Base-by-base conservation (phyloP, 2,113 vertebrate species). In the Brevimyrus niger region DNA sequence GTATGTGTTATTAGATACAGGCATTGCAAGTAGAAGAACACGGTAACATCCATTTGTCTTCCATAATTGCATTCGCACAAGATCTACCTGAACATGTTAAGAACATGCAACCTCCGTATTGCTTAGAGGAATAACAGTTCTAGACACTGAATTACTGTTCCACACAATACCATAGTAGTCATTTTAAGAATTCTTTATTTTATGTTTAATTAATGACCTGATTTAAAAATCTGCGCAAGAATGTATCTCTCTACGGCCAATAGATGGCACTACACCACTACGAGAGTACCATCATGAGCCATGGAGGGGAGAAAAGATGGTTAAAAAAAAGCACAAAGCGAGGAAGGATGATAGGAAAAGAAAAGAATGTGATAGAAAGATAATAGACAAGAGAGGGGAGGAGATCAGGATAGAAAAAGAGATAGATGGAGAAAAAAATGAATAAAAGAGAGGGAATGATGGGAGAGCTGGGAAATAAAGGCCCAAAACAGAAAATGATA, bases 231-330 rank as follows among this genome's bases (percentile, higher is more conserved):
- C 19, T 19, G 42, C 19, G 46, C 44, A 21, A 31, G 23, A 3
- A 27, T 4, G 23, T 84, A 17, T 7, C 83, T 15, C n/a, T 21
- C 13, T 19, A 73, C 19, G 58, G 44, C 58, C 95, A 94, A 93
- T 93, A 95, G 95, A 94, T 95, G 93, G 91, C 92, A 92, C 87
- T 94, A 87, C 90, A 93, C 73, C 89, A 90, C 90, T 89, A 76
- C 11, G 10, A 50, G 44, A 38, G 15, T 38, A 80, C 35, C 7
- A 17, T 19, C 15, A 19, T 19, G 31, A 42, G 35, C 5, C 13
- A 0, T 19, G 42, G 73, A 76, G 17, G 17, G 73, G 35, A 38
- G 73, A 80, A 80, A 38, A 0, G 73, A 80, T 27, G 35, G 35
- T 38, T 2, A 76, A 84, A 83, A 83, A 48, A n/a, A 10, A n/a